These are phyloP conservation scores for Cetoscarus ocellatus DNA, from an alignment of 2,797 vertebrate species.

Conservation along the genomic window DNA sequence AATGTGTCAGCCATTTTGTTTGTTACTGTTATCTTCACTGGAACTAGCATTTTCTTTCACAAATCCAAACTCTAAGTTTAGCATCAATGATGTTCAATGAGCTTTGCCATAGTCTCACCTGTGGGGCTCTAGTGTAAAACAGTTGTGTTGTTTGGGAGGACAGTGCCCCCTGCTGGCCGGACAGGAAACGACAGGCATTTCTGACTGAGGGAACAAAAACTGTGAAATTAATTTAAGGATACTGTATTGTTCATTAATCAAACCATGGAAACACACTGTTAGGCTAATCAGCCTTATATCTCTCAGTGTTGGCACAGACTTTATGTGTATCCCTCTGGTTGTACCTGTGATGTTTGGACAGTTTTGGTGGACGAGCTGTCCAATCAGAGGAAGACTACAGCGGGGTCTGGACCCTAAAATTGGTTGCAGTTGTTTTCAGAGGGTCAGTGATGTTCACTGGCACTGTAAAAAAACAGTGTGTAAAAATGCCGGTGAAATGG, in stretches of 20 bases:
- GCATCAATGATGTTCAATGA: neutral
- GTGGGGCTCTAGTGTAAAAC: too few species aligned
- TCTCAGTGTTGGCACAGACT: neutral
- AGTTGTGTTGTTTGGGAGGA: slow-evolving; percentile 11
- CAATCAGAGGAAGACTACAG: too few species aligned
- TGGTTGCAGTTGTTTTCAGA: too few species aligned
- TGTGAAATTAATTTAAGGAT: neutral
- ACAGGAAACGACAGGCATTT: neutral
- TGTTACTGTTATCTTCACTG: too few species aligned
- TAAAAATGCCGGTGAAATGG: too few species aligned
- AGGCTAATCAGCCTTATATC: neutral
- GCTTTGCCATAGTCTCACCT: neutral
- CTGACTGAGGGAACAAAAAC: neutral
- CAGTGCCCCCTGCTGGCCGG: slow-evolving; percentile 68
- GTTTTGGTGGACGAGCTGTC: neutral
- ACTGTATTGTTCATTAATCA: neutral
- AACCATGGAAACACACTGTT: rapidly evolving
- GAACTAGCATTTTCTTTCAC: too few species aligned
- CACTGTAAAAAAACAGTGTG: too few species aligned
- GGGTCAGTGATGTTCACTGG: too few species aligned
- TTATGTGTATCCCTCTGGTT: neutral
- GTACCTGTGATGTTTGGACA: neutral
- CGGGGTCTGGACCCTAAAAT: too few species aligned
- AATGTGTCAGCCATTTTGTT: too few species aligned
- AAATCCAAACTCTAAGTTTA: too few species aligned